Evolutionary conservation across 2,113 vertebrate genomes (phyloP), one percentile per base, ranked within the genome.

Genomic region (Struthidea cinerea): DNA sequence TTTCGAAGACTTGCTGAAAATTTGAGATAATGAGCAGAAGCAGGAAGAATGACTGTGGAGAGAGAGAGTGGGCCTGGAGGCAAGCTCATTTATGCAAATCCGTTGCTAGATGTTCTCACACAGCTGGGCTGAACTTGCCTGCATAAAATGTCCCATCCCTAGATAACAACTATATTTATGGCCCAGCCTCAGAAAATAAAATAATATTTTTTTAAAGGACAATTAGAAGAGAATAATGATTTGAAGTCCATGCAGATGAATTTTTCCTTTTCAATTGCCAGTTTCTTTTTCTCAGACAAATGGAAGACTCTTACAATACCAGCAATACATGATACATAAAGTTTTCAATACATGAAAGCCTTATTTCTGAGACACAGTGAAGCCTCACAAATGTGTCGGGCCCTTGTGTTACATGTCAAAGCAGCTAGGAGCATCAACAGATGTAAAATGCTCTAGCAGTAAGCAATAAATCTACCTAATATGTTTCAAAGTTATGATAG

Each of bases 31-130:
- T 76, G 39, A 93, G 74, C 32, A 93, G 67, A 68, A 87, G 57
- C n/a, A 79, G 61, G 27, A 96, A 91, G 56, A 78, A 32, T 4
- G 0, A 60, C 77, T 68, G 59, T 69, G 82, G n/a, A 84, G 90
- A 89, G 69, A 81, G 27, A 84, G 41, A 91, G 57, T 9, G 47
- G 57, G 61, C 49, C 75, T 85, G 82, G 41, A 91, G 81, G 78
- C 74, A 93, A 90, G 37, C 19, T 91, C 35, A 44, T 91, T 94
- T 94, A 93, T 84, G 82, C 53, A 90, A 92, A 93, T 88, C 41
- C 35, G 26, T 50, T 84, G 26, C 69, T 89, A 96, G 92, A 91
- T 74, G 6, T 78, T 95, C 64, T 92, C 65, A 35, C 78, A 37
- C 70, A 87, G 70, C 21, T 91, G 37, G 59, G 30, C 57, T 87